Evolutionary conservation across 2,888 invertebrate species (phyloP), one percentile per base, ranked within the genome.

Genomic region (Mesorhabditis sp.): DNA sequence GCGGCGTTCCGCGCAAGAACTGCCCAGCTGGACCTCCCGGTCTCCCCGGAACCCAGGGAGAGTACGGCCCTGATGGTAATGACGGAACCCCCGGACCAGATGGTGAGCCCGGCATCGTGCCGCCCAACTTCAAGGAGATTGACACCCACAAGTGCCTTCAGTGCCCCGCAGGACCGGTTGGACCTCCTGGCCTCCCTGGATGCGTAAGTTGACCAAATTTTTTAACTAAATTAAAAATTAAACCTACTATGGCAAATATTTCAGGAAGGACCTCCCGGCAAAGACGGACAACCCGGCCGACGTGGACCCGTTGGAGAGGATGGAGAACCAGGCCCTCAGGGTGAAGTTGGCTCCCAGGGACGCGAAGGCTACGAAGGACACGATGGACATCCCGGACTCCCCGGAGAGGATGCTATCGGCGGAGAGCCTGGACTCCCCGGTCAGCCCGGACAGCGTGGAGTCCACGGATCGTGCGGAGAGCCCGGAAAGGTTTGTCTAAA

Each of bases 1-100:
- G 58, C n/a, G 58, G 58, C 58, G 10, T n/a, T 10, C 58, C 7
- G 58, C 7, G n/a, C 10, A 10, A n/a, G 7, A 10, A 50, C 7
- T 50, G 58, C n/a, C 58, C 58, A 50, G 58, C 58, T n/a, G 58
- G 58, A 10, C 58, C 58, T 10, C 58, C 58, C 58, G 58, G 58
- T n/a, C 58, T n/a, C 7, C 58, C 58, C 10, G 58, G 58, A n/a
- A 50, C 58, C 7, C 10, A 10, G 10, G 58, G 58, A 50, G n/a
- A 50, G 7, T 50, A n/a, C 10, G 58, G 58, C 7, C 10, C 7
- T 50, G 58, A 50, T 50, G 58, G 58, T 13, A 10, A 10, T n/a
- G 58, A 50, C n/a, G 58, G 58, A 50, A 50, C 7, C n/a, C 58
- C 58, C n/a, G 58, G 58, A 50, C 58, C 58, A 0, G 58, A 50